These are phyloP conservation scores for Rhagologus leucostigma DNA, from an alignment of 2,113 vertebrate genomes.

Conservation along the genomic window DNA sequence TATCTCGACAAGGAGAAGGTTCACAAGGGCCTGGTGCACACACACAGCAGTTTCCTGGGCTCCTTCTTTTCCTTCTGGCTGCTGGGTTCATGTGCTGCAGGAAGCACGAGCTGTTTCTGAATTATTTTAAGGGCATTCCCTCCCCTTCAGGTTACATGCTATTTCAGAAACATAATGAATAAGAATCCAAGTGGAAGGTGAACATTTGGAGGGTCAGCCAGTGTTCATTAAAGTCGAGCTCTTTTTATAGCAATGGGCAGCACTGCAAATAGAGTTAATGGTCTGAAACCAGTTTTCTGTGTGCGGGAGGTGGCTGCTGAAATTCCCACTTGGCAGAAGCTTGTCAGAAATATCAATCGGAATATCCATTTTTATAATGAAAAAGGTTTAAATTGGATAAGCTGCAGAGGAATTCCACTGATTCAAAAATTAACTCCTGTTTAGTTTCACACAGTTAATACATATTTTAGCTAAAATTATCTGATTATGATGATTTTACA, in stretches of 20 bases:
- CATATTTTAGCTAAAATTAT: slow-evolving; percentile 23
- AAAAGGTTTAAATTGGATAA: slow-evolving; percentile 46
- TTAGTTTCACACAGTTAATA: slow-evolving; percentile 39
- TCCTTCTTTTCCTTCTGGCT: neutral
- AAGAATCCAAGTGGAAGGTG: slow-evolving; percentile 16
- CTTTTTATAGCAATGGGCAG: slow-evolving; percentile 24
- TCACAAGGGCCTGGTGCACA: neutral
- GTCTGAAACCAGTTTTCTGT: neutral
- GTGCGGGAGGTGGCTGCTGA: neutral
- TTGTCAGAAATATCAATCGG: neutral
- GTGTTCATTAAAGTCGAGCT: slow-evolving; percentile 25
- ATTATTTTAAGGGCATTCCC: slow-evolving; percentile 20
- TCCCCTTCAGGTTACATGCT: neutral
- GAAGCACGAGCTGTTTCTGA: neutral
- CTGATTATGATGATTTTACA: slow-evolving; percentile 19
- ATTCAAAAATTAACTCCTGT: slow-evolving; percentile 17
- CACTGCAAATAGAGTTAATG: slow-evolving; percentile 27
- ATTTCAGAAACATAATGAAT: slow-evolving; percentile 32
- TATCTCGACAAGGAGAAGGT: neutral
- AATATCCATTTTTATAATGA: slow-evolving; percentile 9
- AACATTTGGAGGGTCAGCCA: slow-evolving; percentile 28
- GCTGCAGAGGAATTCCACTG: neutral
- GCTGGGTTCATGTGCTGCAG: neutral
- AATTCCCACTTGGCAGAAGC: slow-evolving; percentile 15
- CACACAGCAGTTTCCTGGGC: neutral